phyloP scores from a whole-genome alignment of 2,797 vertebrate genomes.

The Erethizon dorsatum region DNA sequence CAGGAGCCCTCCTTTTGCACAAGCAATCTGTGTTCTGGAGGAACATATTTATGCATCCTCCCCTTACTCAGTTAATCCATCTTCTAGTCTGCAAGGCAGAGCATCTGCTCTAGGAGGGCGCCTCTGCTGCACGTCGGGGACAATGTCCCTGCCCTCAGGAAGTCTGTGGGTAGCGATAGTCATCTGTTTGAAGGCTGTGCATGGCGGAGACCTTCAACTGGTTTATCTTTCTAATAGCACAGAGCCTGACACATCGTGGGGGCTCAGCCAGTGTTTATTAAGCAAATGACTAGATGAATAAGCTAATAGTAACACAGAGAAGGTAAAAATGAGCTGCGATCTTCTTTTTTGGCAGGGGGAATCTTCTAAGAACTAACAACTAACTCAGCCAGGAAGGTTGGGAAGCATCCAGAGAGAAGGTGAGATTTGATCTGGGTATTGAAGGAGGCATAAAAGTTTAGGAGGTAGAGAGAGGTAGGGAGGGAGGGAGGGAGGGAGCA shows the following conservation, averaged over 20 bases:
- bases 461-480: background rate
- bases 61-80: rapidly evolving
- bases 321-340: background rate
- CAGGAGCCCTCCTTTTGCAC: background rate
- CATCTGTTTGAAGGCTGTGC: background rate
- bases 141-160: rapidly evolving
- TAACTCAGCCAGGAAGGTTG: background rate
- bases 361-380: background rate
- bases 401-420: background rate
- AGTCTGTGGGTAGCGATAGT: background rate
- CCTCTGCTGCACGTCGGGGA: background rate
- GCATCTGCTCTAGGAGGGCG: rapidly evolving
- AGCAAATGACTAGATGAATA: background rate
- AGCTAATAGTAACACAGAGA: background rate
- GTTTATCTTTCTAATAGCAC: background rate
- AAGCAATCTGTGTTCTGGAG: rapidly evolving
- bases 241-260: rapidly evolving
- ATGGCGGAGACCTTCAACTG: background rate
- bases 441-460: background rate
- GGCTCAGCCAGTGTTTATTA: background rate
- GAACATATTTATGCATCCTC: rapidly evolving
- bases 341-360: too few species aligned
- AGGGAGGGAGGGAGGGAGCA: background rate
- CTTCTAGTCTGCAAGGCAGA: background rate
- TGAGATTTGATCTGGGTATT: background rate